These are phyloP conservation scores for Tupaia tana DNA, from an alignment of 2,113 vertebrate species.

Conservation along the genomic window DNA sequence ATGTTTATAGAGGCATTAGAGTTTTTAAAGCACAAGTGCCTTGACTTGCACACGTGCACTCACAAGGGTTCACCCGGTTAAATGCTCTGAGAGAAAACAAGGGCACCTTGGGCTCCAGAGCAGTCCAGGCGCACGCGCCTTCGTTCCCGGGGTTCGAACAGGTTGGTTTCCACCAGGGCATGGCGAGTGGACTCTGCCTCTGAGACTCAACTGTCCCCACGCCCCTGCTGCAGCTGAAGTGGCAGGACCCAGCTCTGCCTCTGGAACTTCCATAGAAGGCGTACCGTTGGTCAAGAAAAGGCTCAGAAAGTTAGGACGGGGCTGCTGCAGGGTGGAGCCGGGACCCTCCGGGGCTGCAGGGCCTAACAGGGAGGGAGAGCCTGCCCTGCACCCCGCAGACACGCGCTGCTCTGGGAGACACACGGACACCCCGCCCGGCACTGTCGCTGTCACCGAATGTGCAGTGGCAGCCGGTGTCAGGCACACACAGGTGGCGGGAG, in stretches of 20 bases:
- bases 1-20: background rate
- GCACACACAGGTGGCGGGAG: background rate
- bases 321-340: background rate
- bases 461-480: background rate
- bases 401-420: background rate
- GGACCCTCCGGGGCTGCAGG: background rate
- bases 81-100: background rate
- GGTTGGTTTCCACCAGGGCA: no score
- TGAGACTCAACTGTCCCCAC: conserved; percentile 47
- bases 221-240: conserved; percentile 54
- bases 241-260: background rate
- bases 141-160: no score
- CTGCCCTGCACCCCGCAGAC: background rate
- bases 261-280: conserved; percentile 41
- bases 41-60: background rate
- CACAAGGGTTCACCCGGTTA: background rate
- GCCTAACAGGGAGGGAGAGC: background rate
- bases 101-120: no score
- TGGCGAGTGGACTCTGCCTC: no score
- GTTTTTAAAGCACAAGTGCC: background rate
- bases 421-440: no score
- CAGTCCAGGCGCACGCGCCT: no score
- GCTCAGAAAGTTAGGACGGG: background rate
- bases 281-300: conserved; percentile 50
- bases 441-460: no score